phyloP scores from a whole-genome alignment of 2,888 invertebrate species.

The Ornithoptera priamus region DNA sequence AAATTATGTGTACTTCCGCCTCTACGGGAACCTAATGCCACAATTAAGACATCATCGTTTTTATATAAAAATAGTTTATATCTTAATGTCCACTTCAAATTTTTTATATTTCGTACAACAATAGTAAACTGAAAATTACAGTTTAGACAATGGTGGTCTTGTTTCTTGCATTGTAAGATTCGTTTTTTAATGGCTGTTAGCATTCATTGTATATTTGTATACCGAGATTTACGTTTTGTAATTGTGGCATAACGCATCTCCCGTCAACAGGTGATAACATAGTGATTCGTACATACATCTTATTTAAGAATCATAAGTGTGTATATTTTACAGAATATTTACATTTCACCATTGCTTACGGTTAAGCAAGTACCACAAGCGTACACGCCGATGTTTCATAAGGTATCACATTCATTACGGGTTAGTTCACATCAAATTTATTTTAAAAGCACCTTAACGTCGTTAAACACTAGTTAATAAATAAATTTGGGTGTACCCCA shows the following conservation, averaged over 20 bases:
- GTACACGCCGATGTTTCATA: conserved; percentile 49
- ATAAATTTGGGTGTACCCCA: conserved; percentile 9
- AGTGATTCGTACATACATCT: conserved; percentile 51
- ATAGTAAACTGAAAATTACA: neutral
- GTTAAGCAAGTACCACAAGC: conserved; percentile 42
- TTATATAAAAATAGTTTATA: conserved; percentile 30
- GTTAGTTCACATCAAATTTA: conserved; percentile 44
- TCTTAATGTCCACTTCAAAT: conserved; percentile 4
- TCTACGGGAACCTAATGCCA: conserved; percentile 55
- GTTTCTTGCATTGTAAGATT: neutral
- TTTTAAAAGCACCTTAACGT: conserved; percentile 43
- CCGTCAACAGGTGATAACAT: conserved; percentile 54
- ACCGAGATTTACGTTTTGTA: conserved; percentile 7
- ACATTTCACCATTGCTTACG: conserved; percentile 51
- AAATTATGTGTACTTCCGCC: conserved; percentile 72
- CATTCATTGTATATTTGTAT: neutral
- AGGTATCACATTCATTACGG: conserved; percentile 52
- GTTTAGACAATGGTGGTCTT: neutral
- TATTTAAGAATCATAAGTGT: conserved; percentile 48
- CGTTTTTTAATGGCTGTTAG: neutral
- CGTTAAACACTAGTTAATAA: conserved; percentile 31
- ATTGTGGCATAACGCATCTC: conserved; percentile 43
- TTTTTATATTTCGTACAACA: neutral
- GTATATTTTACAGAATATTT: conserved; percentile 70
- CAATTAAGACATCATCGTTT: conserved; percentile 33